phyloP scores from a whole-genome alignment of 1,140 invertebrate genomes.

The Diprion similis region DNA sequence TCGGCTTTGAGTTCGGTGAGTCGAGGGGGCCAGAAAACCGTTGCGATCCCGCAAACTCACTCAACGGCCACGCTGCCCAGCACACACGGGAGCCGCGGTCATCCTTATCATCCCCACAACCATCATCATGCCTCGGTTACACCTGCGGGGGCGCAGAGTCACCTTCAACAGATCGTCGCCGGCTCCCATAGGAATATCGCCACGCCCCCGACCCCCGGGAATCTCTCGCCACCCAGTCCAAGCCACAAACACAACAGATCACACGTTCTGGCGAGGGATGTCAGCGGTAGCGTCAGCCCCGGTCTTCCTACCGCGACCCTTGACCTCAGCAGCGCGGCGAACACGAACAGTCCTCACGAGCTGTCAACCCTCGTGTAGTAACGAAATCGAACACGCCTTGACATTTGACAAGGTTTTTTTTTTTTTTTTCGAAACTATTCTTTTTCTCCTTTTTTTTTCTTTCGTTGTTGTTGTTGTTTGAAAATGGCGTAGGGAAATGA shows the following conservation, averaged over 20 bases:
- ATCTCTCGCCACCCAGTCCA: conserved; percentile 56
- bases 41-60: conserved; percentile 13
- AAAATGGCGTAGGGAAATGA: too few relatives aligned
- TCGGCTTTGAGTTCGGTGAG: conserved; percentile 2
- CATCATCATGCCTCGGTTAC: conserved; percentile 46
- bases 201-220: conserved; percentile 52
- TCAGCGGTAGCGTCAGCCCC: conserved; percentile 67
- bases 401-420: too few relatives aligned
- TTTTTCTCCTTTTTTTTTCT: not conserved
- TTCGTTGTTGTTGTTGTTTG: too few relatives aligned
- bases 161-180: conserved; percentile 41
- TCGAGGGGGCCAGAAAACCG: conserved; percentile 10
- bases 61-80: conserved; percentile 21
- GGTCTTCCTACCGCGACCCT: conserved; percentile 67
- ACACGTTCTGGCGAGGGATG: conserved; percentile 57
- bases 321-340: conserved; percentile 72
- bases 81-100: conserved; percentile 17
- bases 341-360: conserved; percentile 71
- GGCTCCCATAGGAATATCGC: conserved; percentile 37
- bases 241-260: conserved; percentile 49
- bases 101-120: conserved; percentile 45
- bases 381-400: too few relatives aligned
- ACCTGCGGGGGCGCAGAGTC: conserved; percentile 59
- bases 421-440: too few relatives aligned
- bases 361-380: conserved; percentile 71